Percentiles rank a stretch among this genome's conserved stretches.
phyloP scores from a whole-genome alignment of 2,888 invertebrate genomes.

The Parnassius glacialis region DNA sequence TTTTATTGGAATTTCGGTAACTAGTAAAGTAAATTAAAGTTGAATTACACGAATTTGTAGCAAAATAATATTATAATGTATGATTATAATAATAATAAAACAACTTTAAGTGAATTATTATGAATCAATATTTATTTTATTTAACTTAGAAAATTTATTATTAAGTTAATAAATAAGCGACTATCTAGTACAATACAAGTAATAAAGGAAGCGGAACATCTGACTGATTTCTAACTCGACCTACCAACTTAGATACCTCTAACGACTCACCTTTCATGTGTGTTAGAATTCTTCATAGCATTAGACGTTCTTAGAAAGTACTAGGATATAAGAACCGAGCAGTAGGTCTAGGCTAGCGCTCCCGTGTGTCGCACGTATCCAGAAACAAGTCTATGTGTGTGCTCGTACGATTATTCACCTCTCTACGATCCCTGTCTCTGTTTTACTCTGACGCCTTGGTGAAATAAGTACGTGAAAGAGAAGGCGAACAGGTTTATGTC shows the following conservation, averaged over 20 bases:
- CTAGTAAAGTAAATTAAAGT: too few species aligned
- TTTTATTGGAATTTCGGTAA: too few species aligned
- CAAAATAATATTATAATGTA: too few species aligned
- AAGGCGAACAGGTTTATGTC: constrained; percentile 40
- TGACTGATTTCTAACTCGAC: constrained; percentile 28
- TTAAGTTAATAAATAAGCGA: too few species aligned
- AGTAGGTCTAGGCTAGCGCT: constrained; percentile 58
- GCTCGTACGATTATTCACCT: constrained; percentile 43
- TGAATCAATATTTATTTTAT: too few species aligned
- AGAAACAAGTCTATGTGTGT: constrained; percentile 48
- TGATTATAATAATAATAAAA: too few species aligned
- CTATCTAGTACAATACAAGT: too few species aligned
- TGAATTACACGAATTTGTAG: too few species aligned
- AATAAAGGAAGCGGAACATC: constrained; percentile 4
- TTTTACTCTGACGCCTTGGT: constrained; percentile 42
- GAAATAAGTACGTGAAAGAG: constrained; percentile 37
- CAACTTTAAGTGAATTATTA: too few species aligned
- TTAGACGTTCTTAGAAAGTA: constrained; percentile 81
- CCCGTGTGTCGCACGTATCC: constrained; percentile 60
- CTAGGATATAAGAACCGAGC: constrained; percentile 60
- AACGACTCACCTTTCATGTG: constrained; percentile 30
- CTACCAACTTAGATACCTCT: constrained; percentile 26
- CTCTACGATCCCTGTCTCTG: constrained; percentile 65
- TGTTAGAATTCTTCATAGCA: constrained; percentile 67
- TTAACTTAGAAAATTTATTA: too few species aligned